phyloP scores from a whole-genome alignment of 2,888 invertebrate species.

The Operophtera brumata region DNA sequence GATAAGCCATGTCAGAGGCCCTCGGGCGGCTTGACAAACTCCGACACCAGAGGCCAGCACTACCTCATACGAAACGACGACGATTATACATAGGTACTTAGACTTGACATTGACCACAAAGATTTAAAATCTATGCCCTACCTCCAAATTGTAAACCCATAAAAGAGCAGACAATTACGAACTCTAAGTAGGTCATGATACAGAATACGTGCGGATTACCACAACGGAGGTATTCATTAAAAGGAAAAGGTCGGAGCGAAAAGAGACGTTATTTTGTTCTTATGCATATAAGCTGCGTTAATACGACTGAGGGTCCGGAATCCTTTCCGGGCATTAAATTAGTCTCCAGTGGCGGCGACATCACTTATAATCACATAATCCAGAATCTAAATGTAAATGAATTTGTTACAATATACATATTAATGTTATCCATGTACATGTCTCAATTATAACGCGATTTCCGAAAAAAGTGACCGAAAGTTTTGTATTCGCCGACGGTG shows the following conservation, averaged over 20 bases:
- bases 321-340: constrained; percentile 58
- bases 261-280: constrained; percentile 60
- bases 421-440: neutral
- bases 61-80: no score
- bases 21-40: no score
- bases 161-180: constrained; percentile 40
- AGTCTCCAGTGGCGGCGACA: constrained; percentile 32
- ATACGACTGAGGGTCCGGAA: constrained; percentile 56
- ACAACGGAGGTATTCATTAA: constrained; percentile 59
- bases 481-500: no score
- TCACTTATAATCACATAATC: constrained; percentile 14
- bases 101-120: no score
- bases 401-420: neutral
- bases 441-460: no score
- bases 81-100: no score
- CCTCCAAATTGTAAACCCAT: constrained; percentile 20
- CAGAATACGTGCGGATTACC: constrained; percentile 37
- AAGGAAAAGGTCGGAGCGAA: constrained; percentile 52
- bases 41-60: no score
- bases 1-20: no score
- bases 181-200: constrained; percentile 39
- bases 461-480: no score
- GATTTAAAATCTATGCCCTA: neutral
- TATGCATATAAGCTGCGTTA: constrained; percentile 59
- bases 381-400: constrained; percentile 11